Evolutionary conservation across 2,888 invertebrate genomes (phyloP).

Genomic region (Dorcus parallelipipedus): DNA sequence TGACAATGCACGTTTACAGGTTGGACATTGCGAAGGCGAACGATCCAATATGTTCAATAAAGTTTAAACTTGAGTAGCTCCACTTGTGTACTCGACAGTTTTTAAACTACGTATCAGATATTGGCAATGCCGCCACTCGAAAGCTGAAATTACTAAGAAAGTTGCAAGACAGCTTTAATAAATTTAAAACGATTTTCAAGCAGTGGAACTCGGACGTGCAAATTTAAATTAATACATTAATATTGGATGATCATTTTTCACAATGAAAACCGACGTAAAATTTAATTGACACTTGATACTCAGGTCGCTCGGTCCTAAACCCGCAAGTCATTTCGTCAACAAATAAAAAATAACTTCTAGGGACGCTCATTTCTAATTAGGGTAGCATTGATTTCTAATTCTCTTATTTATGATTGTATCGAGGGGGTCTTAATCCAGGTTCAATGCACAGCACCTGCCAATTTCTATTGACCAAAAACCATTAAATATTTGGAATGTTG

Average conservation of each 20-base stretch:
- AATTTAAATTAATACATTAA: too few species aligned
- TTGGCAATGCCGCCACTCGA: constrained; percentile 5
- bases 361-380: too few species aligned
- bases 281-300: too few species aligned
- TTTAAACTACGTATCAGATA: constrained; percentile 6
- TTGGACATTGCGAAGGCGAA: constrained; percentile 23
- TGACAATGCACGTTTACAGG: constrained; percentile 10
- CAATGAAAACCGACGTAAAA: too few species aligned
- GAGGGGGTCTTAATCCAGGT: neutral
- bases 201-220: too few species aligned
- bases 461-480: neutral
- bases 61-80: constrained; percentile 23
- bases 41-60: constrained; percentile 28
- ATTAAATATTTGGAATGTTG: neutral
- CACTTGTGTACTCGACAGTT: constrained; percentile 17
- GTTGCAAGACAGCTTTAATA: too few species aligned
- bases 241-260: too few species aligned
- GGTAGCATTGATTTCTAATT: too few species aligned
- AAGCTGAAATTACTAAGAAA: constrained; percentile 5
- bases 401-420: neutral
- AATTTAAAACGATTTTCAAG: too few species aligned
- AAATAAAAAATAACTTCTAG: too few species aligned
- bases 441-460: neutral
- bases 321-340: too few species aligned
- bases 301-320: too few species aligned